phyloP scores from a whole-genome alignment of 2,888 invertebrate genomes.

The Cephalotes varians region DNA sequence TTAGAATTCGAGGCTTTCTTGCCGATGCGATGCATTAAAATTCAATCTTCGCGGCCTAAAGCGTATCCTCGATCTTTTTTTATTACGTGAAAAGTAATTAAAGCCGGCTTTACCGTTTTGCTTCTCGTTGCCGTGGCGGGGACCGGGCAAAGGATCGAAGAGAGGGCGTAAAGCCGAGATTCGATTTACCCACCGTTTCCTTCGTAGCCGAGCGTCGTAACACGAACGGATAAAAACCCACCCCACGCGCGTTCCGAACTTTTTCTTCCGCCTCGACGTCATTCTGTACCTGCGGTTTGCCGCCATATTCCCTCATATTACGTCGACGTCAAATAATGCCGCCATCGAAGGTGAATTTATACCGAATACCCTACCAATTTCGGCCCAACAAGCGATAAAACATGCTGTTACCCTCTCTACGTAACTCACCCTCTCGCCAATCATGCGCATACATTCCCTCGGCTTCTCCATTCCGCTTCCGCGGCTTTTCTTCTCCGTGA shows the following conservation, averaged over 20 bases:
- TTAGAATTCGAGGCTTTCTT: conserved; percentile 54
- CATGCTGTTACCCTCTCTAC: conserved; percentile 41
- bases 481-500: background rate
- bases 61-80: conserved; percentile 57
- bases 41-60: conserved; percentile 72
- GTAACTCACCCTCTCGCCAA: conserved; percentile 57
- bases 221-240: conserved; percentile 63
- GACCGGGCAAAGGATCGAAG: conserved; percentile 9
- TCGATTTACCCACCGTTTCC: conserved; percentile 66
- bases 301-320: conserved; percentile 66
- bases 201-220: conserved; percentile 58
- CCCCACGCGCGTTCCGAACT: conserved; percentile 55
- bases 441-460: conserved; percentile 40
- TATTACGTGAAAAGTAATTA: conserved; percentile 72
- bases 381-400: conserved; percentile 61
- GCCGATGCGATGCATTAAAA: conserved; percentile 66
- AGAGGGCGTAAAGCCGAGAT: conserved; percentile 54
- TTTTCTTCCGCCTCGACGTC: conserved; percentile 52
- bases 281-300: conserved; percentile 53
- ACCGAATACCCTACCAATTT: conserved; percentile 57
- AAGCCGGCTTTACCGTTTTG: conserved; percentile 68
- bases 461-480: background rate
- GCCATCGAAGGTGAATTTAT: conserved; percentile 72
- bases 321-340: conserved; percentile 72
- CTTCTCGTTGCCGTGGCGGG: conserved; percentile 45